phyloP scores from a whole-genome alignment of 2,113 vertebrate species.

The Dendropsophus ebraccatus region DNA sequence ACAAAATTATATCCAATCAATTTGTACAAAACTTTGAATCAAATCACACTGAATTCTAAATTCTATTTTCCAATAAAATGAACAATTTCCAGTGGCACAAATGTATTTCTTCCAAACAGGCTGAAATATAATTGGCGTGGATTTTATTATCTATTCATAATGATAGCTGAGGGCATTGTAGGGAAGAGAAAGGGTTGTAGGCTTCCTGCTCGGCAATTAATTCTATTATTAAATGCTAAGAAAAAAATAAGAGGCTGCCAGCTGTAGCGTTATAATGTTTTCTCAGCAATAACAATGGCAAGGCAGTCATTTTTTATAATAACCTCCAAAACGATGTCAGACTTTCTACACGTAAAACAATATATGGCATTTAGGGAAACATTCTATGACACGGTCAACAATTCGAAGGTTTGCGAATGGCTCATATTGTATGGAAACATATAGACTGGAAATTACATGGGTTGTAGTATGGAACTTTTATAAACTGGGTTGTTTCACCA shows the following conservation, averaged over 20 bases:
- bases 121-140: conserved; percentile 73
- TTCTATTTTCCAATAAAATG: conserved; percentile 46
- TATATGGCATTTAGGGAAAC: background rate
- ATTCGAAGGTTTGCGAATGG: background rate
- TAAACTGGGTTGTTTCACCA: no score
- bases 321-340: conserved; percentile 54
- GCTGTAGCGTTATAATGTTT: conserved; percentile 81
- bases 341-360: conserved; percentile 17
- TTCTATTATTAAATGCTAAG: conserved; percentile 80
- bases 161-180: conserved; percentile 73
- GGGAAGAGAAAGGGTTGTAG: conserved; percentile 70
- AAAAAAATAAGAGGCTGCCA: conserved; percentile 77
- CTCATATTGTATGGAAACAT: background rate
- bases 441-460: background rate
- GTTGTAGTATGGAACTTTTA: no score
- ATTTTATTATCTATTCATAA: conserved; percentile 73
- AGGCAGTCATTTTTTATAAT: conserved; percentile 66
- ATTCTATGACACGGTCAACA: background rate
- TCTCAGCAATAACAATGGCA: conserved; percentile 78
- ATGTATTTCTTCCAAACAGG: conserved; percentile 70
- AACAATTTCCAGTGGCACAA: conserved; percentile 60
- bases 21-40: conserved; percentile 21
- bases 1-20: conserved; percentile 30
- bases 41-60: conserved; percentile 38
- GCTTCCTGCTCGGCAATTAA: conserved; percentile 79